Evolutionary conservation across 2,797 vertebrate species (phyloP).

Genomic region (Clamator glandarius): DNA sequence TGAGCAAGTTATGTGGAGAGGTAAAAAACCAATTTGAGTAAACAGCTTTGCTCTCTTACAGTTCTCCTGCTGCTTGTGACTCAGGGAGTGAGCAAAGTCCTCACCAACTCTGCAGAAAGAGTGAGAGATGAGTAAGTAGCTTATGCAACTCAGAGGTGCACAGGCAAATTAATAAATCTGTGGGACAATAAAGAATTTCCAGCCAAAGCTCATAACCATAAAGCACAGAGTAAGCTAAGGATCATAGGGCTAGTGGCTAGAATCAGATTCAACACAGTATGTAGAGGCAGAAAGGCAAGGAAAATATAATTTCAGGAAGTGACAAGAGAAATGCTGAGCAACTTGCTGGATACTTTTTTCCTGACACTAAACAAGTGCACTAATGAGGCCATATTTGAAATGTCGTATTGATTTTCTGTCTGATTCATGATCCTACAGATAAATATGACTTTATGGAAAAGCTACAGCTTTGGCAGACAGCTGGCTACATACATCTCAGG

Average conservation of each 20-base stretch:
- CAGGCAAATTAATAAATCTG: background rate
- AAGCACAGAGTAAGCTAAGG: background rate
- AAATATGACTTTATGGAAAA: slow-evolving; percentile 26
- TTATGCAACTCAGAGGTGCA: background rate
- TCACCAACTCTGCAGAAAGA: background rate
- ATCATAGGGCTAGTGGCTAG: background rate
- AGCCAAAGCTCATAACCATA: background rate
- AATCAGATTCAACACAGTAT: background rate
- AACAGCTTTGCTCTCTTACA: background rate
- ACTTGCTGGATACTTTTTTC: slow-evolving; percentile 3
- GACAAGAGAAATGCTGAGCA: slow-evolving; percentile 1
- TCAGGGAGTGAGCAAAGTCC: background rate
- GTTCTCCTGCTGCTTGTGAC: background rate
- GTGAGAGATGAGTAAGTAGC: background rate
- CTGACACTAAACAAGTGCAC: slow-evolving; percentile 38
- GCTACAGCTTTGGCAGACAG: slow-evolving; percentile 1
- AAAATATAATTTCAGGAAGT: slow-evolving; percentile 3
- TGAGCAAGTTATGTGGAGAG: background rate
- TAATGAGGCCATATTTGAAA: slow-evolving; percentile 51
- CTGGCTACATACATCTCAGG: background rate
- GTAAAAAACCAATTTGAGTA: background rate
- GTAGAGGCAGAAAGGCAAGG: background rate
- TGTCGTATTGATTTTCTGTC: background rate
- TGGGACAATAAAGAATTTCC: background rate
- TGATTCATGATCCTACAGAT: slow-evolving; percentile 40